Evolutionary conservation across 2,113 vertebrate genomes (phyloP), one percentile per base, ranked within the genome.

Genomic region (Planiliza haematocheilus): DNA sequence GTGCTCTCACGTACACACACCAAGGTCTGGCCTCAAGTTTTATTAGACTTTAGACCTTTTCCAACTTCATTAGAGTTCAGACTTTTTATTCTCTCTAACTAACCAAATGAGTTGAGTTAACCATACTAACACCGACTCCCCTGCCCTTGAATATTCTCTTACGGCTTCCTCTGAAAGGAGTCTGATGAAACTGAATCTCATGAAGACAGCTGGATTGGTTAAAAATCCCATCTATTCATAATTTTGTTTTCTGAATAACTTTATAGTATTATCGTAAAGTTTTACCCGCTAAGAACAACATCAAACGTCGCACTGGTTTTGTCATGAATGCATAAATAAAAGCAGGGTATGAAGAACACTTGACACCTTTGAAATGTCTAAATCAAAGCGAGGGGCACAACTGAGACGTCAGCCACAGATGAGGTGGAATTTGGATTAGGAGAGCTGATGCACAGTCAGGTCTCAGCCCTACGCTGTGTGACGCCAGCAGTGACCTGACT

Each of bases 401-500:
- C 24, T 30, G 24, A 30, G 24, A 30, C 24, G 24, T 30, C 24
- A 30, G 24, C 24, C 24, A 5, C 5, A 30, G 24, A 30, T 30
- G 24, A 30, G 24, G 5, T 30, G 24, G 24, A 30, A 30, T 30
- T 30, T 30, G 24, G 24, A 30, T 30, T 30, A 30, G 24, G 24
- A 30, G 24, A 30, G 24, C 24, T 30, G 24, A 30, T 30, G 24
- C 41, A 55, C 18, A 4, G 20, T 38, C 42, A 30, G 59, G 38
- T 61, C 55, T 70, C 71, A 46, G 12, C 10, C n/a, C 43, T 8
- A 13, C 30, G 8, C 53, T 12, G 43, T n/a, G 61, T 81, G 74
- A 85, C 64, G 38, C 65, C 20, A 74, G 75, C 65, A 38, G 70
- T 63, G 68, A 69, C 79, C 75, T 61, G 69, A 74, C 20, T 62